A percentile compares a stretch with the other conserved stretches of the same genome.
phyloP scores from a whole-genome alignment of 1,140 invertebrate genomes.

The Trichonephila inaurata region DNA sequence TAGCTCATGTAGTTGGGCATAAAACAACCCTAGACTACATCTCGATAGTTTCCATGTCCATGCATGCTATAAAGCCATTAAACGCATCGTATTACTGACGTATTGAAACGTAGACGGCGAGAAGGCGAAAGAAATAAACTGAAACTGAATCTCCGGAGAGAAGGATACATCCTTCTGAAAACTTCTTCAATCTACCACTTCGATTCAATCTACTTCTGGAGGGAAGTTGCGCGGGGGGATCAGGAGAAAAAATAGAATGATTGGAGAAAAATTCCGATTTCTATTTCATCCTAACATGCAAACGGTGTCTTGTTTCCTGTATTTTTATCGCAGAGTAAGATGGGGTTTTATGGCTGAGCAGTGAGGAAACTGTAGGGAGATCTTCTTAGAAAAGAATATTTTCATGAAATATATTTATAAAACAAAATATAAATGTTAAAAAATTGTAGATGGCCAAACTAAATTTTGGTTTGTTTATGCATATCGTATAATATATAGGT shows the following conservation, averaged over 20 bases:
- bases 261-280: slow-evolving; percentile 59
- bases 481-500: background rate
- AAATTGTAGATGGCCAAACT: background rate
- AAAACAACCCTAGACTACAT: too few relatives aligned
- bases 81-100: slow-evolving; percentile 31
- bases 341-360: slow-evolving; percentile 49
- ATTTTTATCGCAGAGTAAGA: slow-evolving; percentile 4
- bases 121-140: slow-evolving; percentile 18
- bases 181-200: slow-evolving; percentile 44
- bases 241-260: slow-evolving; percentile 10
- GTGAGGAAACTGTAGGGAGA: background rate
- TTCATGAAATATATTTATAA: slow-evolving; percentile 49
- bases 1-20: too few relatives aligned
- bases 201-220: slow-evolving; percentile 66
- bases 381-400: slow-evolving; percentile 26
- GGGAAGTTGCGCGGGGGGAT: background rate
- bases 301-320: slow-evolving; percentile 49
- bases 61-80: slow-evolving; percentile 62
- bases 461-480: background rate
- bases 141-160: slow-evolving; percentile 57
- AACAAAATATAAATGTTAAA: background rate
- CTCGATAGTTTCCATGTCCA: background rate
- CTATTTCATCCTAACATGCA: slow-evolving; percentile 45
- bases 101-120: slow-evolving; percentile 39
- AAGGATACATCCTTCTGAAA: background rate